These are phyloP conservation scores for Agrotis exclamationis DNA, from an alignment of 2,888 invertebrate genomes.

Conservation along the genomic window DNA sequence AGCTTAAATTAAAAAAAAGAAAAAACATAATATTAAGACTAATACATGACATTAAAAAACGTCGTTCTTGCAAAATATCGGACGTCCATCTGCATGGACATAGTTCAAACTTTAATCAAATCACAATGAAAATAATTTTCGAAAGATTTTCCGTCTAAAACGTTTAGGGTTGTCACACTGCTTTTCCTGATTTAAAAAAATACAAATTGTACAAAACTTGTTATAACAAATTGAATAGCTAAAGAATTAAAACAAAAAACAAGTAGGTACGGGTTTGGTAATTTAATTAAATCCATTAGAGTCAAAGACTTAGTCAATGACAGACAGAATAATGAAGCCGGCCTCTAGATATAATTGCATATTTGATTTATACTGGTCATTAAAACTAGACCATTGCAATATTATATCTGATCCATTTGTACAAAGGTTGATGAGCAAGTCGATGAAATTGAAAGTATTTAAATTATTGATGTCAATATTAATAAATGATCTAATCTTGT, in stretches of 20 bases:
- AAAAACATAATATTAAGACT: too few relatives aligned
- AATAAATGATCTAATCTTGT: neutral
- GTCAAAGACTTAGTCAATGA: conserved; percentile 45
- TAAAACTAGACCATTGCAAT: conserved; percentile 42
- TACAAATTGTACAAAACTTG: too few relatives aligned
- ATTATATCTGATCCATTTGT: conserved; percentile 30
- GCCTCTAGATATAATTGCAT: conserved; percentile 49
- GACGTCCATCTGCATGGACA: too few relatives aligned
- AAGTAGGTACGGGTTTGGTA: conserved; percentile 6
- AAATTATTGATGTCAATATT: neutral
- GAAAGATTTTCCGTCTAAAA: neutral
- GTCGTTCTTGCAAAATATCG: neutral
- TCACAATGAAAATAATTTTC: neutral
- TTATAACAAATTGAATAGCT: too few relatives aligned
- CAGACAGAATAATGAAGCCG: conserved; percentile 53
- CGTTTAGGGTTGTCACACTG: conserved; percentile 16
- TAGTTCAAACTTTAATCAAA: neutral
- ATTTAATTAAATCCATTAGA: conserved; percentile 51
- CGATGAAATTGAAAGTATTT: conserved; percentile 4
- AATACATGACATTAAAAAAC: neutral
- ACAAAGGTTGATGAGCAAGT: conserved; percentile 35
- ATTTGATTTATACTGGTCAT: conserved; percentile 48
- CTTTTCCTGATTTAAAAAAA: conserved; percentile 1
- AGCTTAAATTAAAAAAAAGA: too few relatives aligned
- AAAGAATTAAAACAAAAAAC: too few relatives aligned